Conservation (phyloP, 2,113 vertebrate genomes). For the Cyprinodon tularosa region DNA sequence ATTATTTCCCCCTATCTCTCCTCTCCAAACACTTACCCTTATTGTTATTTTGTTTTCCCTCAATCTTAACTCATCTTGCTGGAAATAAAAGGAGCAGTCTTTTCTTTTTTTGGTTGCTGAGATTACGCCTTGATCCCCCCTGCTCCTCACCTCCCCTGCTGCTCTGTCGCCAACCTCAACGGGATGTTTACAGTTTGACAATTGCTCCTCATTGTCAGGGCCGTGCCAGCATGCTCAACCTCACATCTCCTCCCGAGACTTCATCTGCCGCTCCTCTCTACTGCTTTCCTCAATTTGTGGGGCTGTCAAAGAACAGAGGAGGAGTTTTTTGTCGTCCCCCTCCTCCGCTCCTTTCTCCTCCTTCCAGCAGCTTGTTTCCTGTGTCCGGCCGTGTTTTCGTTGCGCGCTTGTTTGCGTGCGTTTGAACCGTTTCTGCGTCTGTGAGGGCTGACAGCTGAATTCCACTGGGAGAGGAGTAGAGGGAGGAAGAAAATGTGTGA, state of each 20-base stretch:
- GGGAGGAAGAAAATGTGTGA: conserved; percentile 47
- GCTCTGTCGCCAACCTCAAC: conserved; percentile 44
- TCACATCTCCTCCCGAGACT: conserved; percentile 30
- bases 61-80: conserved; percentile 32
- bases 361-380: conserved; percentile 71
- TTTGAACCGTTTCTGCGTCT: conserved; percentile 71
- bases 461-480: conserved; percentile 68
- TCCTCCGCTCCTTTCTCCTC: conserved; percentile 39
- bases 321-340: conserved; percentile 50
- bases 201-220: conserved; percentile 48
- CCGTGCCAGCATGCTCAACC: conserved; percentile 22
- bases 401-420: conserved; percentile 62
- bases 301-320: conserved; percentile 67
- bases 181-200: conserved; percentile 63
- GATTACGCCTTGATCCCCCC: conserved; percentile 33
- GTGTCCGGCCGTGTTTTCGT: conserved; percentile 76
- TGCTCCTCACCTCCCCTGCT: conserved; percentile 43
- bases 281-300: conserved; percentile 54
- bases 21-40: conserved; percentile 44
- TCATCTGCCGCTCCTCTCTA: conserved; percentile 52
- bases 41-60: conserved; percentile 27
- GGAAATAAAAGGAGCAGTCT: conserved; percentile 33
- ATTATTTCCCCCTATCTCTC: conserved; percentile 64
- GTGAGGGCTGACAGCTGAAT: conserved; percentile 76
- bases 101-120: conserved; percentile 41